phyloP scores from a whole-genome alignment of 1,140 invertebrate genomes.

The Diprion similis region DNA sequence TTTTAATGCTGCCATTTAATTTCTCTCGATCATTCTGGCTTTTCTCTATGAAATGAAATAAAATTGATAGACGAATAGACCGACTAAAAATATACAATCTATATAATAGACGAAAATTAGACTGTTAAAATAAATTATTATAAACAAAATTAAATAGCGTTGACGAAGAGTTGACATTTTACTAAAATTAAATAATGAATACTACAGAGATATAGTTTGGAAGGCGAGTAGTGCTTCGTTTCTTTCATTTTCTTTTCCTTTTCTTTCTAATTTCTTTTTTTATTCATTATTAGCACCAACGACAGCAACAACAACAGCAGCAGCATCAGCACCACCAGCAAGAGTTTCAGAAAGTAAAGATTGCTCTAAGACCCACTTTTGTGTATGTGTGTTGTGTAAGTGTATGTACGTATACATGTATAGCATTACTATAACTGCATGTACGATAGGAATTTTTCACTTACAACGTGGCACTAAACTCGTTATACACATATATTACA shows the following conservation, averaged over 20 bases:
- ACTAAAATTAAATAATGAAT: neutral
- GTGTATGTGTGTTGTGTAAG: constrained; percentile 19
- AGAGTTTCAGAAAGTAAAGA: constrained; percentile 1
- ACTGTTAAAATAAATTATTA: constrained; percentile 6
- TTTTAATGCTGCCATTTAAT: constrained; percentile 22
- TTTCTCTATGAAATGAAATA: neutral
- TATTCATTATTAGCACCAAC: neutral
- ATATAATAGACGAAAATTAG: neutral
- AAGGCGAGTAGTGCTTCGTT: neutral
- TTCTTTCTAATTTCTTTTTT: neutral
- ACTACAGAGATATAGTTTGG: neutral
- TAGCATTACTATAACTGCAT: neutral
- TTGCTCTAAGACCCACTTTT: constrained; percentile 10
- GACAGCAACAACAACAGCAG: neutral
- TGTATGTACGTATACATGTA: constrained; percentile 54
- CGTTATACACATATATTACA: no score
- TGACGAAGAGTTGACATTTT: neutral
- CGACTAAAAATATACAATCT: no score
- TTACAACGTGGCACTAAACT: no score
- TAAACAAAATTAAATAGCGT: neutral
- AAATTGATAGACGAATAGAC: no score
- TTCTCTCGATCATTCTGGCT: constrained; percentile 18
- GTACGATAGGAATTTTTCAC: no score
- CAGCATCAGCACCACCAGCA: constrained; percentile 4
- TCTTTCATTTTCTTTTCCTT: neutral